Conservation (phyloP, 2,888 invertebrate genomes). For the Athalia rosae region DNA sequence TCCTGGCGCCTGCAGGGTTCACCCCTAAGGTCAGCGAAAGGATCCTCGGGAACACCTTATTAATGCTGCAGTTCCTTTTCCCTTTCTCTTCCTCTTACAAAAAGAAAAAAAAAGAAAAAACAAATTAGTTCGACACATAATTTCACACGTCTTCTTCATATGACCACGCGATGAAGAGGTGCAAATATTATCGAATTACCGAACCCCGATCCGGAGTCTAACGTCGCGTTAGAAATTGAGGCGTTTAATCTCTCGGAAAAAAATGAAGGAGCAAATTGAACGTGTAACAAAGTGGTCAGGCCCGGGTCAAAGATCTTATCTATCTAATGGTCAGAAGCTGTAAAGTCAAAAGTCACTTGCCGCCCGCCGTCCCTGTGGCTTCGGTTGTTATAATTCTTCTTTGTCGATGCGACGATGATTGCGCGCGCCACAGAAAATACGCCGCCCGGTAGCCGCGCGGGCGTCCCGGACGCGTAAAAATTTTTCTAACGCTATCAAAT, state of each 20-base stretch:
- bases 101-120: background rate
- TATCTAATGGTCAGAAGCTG: constrained; percentile 69
- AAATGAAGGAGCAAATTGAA: constrained; percentile 55
- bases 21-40: constrained; percentile 30
- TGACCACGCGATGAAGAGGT: too few species aligned
- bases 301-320: constrained; percentile 64
- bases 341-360: constrained; percentile 65
- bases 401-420: constrained; percentile 21
- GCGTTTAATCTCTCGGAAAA: constrained; percentile 26
- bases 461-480: constrained; percentile 14
- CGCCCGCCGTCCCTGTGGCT: constrained; percentile 48
- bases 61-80: background rate
- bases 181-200: too few species aligned
- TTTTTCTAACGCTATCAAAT: constrained; percentile 27
- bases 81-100: background rate
- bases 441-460: constrained; percentile 46
- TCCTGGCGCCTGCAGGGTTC: constrained; percentile 47
- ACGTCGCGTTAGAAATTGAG: too few species aligned
- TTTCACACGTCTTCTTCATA: too few species aligned
- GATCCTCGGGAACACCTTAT: background rate
- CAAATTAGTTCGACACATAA: background rate
- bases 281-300: constrained; percentile 57
- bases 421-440: constrained; percentile 18
- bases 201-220: too few species aligned
- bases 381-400: background rate